Evolutionary conservation across 2,113 vertebrate genomes (phyloP).

Genomic region (Phodopus roborovskii): DNA sequence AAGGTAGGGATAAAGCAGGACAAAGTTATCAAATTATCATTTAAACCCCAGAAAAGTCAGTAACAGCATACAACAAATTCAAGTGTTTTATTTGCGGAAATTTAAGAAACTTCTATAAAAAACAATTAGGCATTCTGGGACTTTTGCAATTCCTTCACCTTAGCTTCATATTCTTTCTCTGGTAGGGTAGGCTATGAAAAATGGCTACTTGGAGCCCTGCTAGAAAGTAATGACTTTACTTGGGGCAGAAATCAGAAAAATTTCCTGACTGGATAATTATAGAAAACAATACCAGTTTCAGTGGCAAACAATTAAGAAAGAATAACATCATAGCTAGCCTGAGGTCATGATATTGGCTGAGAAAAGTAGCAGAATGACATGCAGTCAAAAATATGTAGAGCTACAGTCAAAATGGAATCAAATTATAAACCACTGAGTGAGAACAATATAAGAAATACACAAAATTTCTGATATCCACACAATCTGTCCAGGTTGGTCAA

Average conservation of each 20-base stretch:
- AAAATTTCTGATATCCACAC: conserved; percentile 4
- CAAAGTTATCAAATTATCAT: background rate
- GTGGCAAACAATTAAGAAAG: conserved; percentile 24
- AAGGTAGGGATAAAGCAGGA: conserved; percentile 3
- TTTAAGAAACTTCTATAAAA: conserved; percentile 28
- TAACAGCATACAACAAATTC: background rate
- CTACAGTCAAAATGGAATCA: conserved; percentile 8
- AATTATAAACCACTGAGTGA: conserved; percentile 24
- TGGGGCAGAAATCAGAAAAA: conserved; percentile 39
- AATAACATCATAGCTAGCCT: conserved; percentile 30
- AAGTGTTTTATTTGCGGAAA: conserved; percentile 35
- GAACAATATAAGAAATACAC: background rate
- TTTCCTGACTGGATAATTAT: conserved; percentile 21
- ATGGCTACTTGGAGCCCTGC: background rate
- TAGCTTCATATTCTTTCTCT: background rate
- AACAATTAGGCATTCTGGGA: background rate
- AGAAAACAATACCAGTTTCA: conserved; percentile 42
- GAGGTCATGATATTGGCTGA: background rate
- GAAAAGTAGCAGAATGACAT: conserved; percentile 46
- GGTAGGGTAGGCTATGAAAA: background rate
- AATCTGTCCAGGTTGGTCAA: background rate
- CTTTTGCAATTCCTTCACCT: background rate
- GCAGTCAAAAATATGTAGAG: conserved; percentile 37
- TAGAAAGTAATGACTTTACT: conserved; percentile 40
- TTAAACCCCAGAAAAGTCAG: conserved; percentile 26